phyloP scores from a whole-genome alignment of 2,113 vertebrate genomes.

The Potamarius usumacintae region DNA sequence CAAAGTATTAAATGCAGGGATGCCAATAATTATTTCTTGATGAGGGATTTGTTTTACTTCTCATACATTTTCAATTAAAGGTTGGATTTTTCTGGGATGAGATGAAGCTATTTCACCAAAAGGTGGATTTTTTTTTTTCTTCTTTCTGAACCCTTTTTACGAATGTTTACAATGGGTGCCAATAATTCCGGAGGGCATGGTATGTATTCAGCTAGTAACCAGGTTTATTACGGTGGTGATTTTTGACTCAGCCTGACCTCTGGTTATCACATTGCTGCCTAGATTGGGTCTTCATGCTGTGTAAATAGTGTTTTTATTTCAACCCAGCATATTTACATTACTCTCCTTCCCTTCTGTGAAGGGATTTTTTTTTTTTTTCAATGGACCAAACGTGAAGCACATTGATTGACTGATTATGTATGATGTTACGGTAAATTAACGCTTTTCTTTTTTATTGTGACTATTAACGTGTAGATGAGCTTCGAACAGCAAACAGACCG shows the following conservation, averaged over 20 bases:
- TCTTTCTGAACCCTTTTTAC: no score
- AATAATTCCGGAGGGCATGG: no score
- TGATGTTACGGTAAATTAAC: neutral
- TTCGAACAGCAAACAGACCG: neutral
- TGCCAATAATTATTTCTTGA: no score
- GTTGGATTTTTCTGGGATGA: no score
- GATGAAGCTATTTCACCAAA: no score
- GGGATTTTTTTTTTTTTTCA: neutral
- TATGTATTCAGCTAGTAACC: neutral
- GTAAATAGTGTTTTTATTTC: neutral
- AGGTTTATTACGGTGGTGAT: neutral
- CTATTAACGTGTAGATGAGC: neutral
- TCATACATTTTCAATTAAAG: no score
- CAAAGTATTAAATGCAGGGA: no score
- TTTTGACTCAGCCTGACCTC: neutral
- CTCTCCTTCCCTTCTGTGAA: slow-evolving; percentile 25
- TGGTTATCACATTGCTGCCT: neutral
- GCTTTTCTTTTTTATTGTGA: neutral
- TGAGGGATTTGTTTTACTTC: no score
- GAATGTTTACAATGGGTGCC: no score
- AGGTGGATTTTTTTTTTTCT: no score
- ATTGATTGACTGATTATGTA: neutral
- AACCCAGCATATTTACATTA: neutral
- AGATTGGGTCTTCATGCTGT: neutral
- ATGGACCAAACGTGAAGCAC: neutral